Conservation (phyloP, 2,888 invertebrate species). For the Acrobasis consociella region DNA sequence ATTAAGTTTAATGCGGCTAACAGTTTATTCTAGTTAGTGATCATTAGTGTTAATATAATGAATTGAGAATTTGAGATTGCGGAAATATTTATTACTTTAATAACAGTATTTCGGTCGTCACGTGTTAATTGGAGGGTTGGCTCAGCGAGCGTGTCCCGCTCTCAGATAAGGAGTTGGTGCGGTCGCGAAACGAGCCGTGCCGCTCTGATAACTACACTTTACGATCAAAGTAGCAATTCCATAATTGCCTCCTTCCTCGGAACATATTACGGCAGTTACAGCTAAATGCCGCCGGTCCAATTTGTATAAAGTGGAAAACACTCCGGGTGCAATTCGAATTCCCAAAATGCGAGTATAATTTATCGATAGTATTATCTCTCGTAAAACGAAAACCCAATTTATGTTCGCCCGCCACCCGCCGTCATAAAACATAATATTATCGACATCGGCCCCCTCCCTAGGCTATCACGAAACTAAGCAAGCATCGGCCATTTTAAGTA, state of each 20-base stretch:
- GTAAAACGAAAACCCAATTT: slow-evolving; percentile 78
- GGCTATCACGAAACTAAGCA: slow-evolving; percentile 80
- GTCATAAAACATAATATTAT: slow-evolving; percentile 80
- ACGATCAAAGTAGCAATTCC: slow-evolving; percentile 49
- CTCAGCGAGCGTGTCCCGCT: slow-evolving; percentile 48
- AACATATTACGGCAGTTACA: slow-evolving; percentile 42
- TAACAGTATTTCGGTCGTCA: slow-evolving; percentile 12
- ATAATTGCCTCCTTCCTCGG: slow-evolving; percentile 59
- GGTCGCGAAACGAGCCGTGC: slow-evolving; percentile 60
- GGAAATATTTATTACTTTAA: slow-evolving; percentile 18
- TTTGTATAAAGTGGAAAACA: slow-evolving; percentile 44
- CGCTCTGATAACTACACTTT: slow-evolving; percentile 61
- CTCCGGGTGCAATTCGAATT: slow-evolving; percentile 53
- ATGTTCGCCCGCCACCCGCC: slow-evolving; percentile 66
- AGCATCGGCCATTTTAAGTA: slow-evolving; percentile 77
- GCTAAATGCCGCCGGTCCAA: slow-evolving; percentile 39
- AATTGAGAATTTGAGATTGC: slow-evolving; percentile 30
- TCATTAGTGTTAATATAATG: slow-evolving; percentile 13
- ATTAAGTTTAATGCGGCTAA: slow-evolving; percentile 13
- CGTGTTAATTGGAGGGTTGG: slow-evolving; percentile 36
- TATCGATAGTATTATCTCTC: slow-evolving; percentile 72
- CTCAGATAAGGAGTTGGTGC: slow-evolving; percentile 44
- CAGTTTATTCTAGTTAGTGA: slow-evolving; percentile 7
- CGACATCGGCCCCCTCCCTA: slow-evolving; percentile 78
- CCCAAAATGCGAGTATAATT: slow-evolving; percentile 69